phyloP scores from a whole-genome alignment of 2,113 vertebrate genomes.

The Heterocephalus glaber region DNA sequence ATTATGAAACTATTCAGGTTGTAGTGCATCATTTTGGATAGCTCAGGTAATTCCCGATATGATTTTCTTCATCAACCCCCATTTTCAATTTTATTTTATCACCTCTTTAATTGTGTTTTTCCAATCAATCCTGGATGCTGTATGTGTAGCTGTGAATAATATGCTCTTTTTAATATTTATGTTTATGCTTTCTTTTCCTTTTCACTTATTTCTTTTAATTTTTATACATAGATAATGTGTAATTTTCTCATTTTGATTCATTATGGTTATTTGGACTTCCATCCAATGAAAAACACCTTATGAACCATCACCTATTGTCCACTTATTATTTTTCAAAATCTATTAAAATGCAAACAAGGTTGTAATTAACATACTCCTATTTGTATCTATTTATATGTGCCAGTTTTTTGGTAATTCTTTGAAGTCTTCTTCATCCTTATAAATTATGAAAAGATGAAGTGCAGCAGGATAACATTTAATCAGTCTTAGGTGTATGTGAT shows the following conservation, averaged over 20 bases:
- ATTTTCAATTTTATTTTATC: not conserved
- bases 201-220: not conserved
- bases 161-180: not conserved
- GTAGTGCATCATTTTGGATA: not conserved
- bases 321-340: not conserved
- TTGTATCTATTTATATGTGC: not conserved
- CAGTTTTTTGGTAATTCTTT: not conserved
- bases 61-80: not conserved
- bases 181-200: not conserved
- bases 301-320: not conserved
- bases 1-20: not conserved
- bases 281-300: not conserved
- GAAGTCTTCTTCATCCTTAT: not conserved
- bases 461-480: not conserved
- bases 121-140: not conserved
- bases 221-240: not conserved
- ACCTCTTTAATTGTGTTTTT: not conserved
- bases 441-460: not conserved
- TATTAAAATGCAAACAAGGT: not conserved
- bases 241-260: not conserved
- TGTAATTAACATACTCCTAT: not conserved
- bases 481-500: not conserved
- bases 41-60: not conserved
- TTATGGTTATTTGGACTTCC: not conserved
- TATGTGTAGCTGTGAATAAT: not conserved